Base-by-base conservation (phyloP, 2,888 invertebrate genomes). In the Diadegma fenestrale region DNA sequence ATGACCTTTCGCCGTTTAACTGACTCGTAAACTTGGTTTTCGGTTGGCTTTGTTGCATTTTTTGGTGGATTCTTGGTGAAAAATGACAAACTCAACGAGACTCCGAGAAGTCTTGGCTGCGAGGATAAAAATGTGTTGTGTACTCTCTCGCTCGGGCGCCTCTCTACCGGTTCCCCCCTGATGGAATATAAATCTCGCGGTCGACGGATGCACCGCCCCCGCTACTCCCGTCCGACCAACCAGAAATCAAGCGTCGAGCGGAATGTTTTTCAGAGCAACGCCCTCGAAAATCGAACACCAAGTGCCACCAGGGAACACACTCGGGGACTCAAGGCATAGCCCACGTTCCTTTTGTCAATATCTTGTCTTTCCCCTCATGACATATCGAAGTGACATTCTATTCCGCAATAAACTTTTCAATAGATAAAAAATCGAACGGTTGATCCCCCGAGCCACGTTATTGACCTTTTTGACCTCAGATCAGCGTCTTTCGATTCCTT, bases 151-250 rank as follows among this genome's bases (percentile, higher is more conserved):
- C 66, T 51, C 26, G 48, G 64, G 66, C 77, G 66, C 41, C 66
- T 26, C 54, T 30, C 71, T 61, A 30, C 63, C 17, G 71, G 76
- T 43, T 71, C 76, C 71, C 72, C 68, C 45, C 82, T 76, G 84
- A 82, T 83, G 87, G 89, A 91, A 92, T 91, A 93, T 93, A 93
- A 93, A 93, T 93, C 93, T 93, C 91, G 87, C 84, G 81, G 90
- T 90, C 88, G 93, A 93, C 93, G 91, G 92, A 92, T 91, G 93
- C 92, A 90, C 93, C 93, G 93, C 93, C 93, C 91, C 91, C 92
- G 88, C 90, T 88, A 88, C 88, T 89, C 89, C 88, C 89, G 89
- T 88, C 90, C 92, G 89, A 92, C 93, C 93, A 93, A 93, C 92
- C 93, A 85, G 82, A 91, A 91, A 54, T 45, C 54, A 54, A 86